Conservation (phyloP, 2,888 invertebrate species). For the Plemyria rubiginata region DNA sequence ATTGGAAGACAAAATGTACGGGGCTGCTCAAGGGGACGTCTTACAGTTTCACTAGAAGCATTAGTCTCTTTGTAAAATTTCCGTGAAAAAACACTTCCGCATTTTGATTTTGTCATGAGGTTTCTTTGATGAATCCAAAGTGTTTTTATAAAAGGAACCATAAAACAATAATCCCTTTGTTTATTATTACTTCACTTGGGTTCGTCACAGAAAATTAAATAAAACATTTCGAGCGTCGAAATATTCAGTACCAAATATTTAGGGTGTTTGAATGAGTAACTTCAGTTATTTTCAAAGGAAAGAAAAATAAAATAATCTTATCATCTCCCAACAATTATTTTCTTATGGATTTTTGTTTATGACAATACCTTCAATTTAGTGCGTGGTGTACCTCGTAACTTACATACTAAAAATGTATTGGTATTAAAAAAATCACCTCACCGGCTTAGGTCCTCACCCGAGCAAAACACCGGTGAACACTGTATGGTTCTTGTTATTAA, state of each 20-base stretch:
- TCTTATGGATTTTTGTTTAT: too few relatives aligned
- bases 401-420: too few relatives aligned
- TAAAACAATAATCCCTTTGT: slow-evolving; percentile 1
- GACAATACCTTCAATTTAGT: too few relatives aligned
- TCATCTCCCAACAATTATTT: too few relatives aligned
- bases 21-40: slow-evolving; percentile 47
- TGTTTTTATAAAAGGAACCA: slow-evolving; percentile 22
- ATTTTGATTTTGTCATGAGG: slow-evolving; percentile 47
- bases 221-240: neutral
- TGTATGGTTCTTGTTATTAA: neutral
- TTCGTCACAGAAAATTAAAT: neutral
- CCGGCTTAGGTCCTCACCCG: too few relatives aligned
- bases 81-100: slow-evolving; percentile 38
- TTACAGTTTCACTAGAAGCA: slow-evolving; percentile 59
- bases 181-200: neutral
- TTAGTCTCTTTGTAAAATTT: slow-evolving; percentile 47
- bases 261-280: neutral
- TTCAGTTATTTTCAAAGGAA: neutral
- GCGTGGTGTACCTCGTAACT: too few relatives aligned
- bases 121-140: slow-evolving; percentile 39
- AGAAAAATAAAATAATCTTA: too few relatives aligned
- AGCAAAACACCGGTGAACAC: neutral
- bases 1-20: slow-evolving; percentile 55
- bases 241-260: neutral
- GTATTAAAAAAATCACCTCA: too few relatives aligned